A percentile compares a stretch with the other conserved stretches of the same genome.
Conservation (phyloP, 2,113 vertebrate species). For the Ursus arctos region DNA sequence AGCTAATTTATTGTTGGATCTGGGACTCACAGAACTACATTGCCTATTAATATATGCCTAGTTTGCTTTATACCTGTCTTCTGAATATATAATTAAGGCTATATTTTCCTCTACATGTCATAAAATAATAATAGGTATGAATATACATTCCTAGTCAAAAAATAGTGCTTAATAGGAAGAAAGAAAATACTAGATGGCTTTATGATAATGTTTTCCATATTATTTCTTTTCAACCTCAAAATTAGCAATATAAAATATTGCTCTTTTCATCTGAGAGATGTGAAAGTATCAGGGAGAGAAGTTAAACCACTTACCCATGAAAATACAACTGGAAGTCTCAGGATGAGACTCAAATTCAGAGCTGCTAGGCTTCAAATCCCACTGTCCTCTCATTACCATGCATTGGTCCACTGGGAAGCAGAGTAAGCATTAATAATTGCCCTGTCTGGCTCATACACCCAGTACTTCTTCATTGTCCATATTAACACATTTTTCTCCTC, state of each 20-base stretch:
- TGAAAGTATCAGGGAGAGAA: neutral
- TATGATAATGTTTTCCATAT: neutral
- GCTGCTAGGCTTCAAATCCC: neutral
- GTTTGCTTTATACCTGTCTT: conserved; percentile 4
- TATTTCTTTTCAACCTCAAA: neutral
- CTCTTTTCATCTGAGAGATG: neutral
- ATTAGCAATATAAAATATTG: conserved; percentile 1
- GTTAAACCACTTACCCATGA: neutral
- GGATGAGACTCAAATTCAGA: neutral
- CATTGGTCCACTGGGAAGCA: neutral
- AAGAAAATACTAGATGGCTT: neutral
- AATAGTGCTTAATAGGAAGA: neutral
- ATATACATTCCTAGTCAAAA: neutral
- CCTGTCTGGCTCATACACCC: neutral
- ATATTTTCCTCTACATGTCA: conserved; percentile 16
- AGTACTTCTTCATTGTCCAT: neutral
- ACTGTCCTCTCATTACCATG: neutral
- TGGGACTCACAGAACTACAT: neutral
- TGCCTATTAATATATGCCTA: neutral
- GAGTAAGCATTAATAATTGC: neutral
- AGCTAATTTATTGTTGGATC: neutral
- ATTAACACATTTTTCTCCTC: neutral
- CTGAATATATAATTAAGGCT: conserved; percentile 10
- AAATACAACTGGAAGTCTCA: neutral
- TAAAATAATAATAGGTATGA: conserved; percentile 55